Evolutionary conservation across 2,113 vertebrate genomes (phyloP), one percentile per base, ranked within the genome.

Genomic region (Rhodinocichla rosea): DNA sequence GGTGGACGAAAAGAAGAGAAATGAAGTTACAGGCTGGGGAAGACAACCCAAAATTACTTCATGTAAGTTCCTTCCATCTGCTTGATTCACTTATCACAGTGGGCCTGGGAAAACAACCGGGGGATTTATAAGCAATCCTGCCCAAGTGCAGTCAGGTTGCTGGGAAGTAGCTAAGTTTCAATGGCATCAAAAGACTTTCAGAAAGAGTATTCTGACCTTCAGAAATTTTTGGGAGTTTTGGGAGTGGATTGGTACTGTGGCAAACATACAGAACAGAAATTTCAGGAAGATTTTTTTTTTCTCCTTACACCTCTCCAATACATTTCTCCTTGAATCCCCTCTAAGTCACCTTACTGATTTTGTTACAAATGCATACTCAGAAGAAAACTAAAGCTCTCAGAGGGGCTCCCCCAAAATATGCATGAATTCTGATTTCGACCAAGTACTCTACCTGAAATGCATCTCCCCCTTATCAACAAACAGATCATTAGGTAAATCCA

Each of bases 1-100:
- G 18, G 24, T 49, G 4, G 12, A 83, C 40, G 3, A 47, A 73
- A 56, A 86, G 15, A 24, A 91, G n/a, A 56, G 23, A 73, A 86
- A 74, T 69, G 32, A 57, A 45, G 14, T 18, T 81, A 39, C 53
- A 77, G 52, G 44, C 40, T 39, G 24, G 10, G 50, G 14, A 77
- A 83, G 35, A 47, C 28, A 80, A 49, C 24, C 53, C 53, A 28
- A 92, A 94, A 89, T n/a, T 23, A 14, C 13, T 57, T 92, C 14
- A n/a, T 59, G 15, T 27, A 18, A 60, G n/a, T 64, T 91, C 27
- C 35, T 86, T 80, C 35, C 39, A 59, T 82, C 63, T 89, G 37
- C 44, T 67, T 92, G 33, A 45, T 77, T 95, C 40, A 33, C n/a
- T 84, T 91, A 52, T 73, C 59, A 57, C 64, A 83, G 59, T 80